phyloP scores from a whole-genome alignment of 2,888 invertebrate species.

The Thyatira batis region DNA sequence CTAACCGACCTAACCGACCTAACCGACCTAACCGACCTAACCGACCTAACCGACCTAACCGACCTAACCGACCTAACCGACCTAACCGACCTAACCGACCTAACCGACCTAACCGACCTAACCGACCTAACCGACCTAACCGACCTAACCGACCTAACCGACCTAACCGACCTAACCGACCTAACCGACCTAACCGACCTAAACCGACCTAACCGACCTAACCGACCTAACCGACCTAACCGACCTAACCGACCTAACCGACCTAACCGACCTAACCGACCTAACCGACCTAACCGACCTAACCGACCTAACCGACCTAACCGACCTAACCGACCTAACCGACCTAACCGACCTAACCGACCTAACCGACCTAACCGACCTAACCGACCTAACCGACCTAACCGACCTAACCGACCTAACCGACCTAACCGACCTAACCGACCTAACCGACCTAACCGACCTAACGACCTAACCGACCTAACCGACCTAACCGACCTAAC shows the following conservation, averaged over 20 bases:
- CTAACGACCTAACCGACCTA: slow-evolving; percentile 6
- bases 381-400: slow-evolving; percentile 1
- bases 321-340: slow-evolving; percentile 1
- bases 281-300: slow-evolving; percentile 7
- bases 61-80: slow-evolving; percentile 22
- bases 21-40: slow-evolving; percentile 32
- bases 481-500: slow-evolving; percentile 10
- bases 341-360: slow-evolving; percentile 1
- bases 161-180: slow-evolving; percentile 12
- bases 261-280: slow-evolving; percentile 17
- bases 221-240: slow-evolving; percentile 20
- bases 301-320: slow-evolving; percentile 6
- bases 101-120: slow-evolving; percentile 24
- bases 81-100: slow-evolving; percentile 26
- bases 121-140: slow-evolving; percentile 20
- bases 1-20: slow-evolving; percentile 25
- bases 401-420: slow-evolving; percentile 1
- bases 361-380: slow-evolving; percentile 1
- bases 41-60: slow-evolving; percentile 33
- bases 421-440: slow-evolving; percentile 1
- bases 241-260: slow-evolving; percentile 6
- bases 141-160: slow-evolving; percentile 17
- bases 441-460: slow-evolving; percentile 8
- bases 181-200: slow-evolving; percentile 9
- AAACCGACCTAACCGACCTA: slow-evolving; percentile 23